phyloP scores from a whole-genome alignment of 2,113 vertebrate species.

The Rhineura floridana region DNA sequence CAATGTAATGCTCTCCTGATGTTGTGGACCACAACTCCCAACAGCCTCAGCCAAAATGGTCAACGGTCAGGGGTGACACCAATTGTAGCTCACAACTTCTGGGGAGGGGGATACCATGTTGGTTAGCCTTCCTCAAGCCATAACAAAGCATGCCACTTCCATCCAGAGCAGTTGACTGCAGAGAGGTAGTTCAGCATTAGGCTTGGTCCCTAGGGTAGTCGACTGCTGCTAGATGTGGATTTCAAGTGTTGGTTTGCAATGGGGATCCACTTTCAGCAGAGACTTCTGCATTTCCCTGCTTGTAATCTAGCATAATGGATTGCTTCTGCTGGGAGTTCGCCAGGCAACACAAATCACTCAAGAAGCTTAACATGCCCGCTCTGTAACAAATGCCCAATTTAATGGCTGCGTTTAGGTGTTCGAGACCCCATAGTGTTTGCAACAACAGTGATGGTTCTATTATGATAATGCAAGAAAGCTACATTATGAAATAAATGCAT shows the following conservation, averaged over 20 bases:
- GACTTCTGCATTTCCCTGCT: neutral
- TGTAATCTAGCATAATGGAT: conserved; percentile 30
- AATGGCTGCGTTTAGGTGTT: conserved; percentile 66
- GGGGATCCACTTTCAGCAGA: neutral
- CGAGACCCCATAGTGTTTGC: conserved; percentile 62
- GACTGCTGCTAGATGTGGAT: neutral
- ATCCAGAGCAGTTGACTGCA: neutral
- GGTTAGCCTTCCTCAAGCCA: no score
- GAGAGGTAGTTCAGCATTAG: neutral
- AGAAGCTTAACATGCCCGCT: conserved; percentile 55
- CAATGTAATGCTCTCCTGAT: no score
- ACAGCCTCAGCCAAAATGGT: no score
- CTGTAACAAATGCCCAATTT: conserved; percentile 62
- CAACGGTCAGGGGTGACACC: no score
- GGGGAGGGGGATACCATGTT: no score
- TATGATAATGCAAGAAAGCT: conserved; percentile 75
- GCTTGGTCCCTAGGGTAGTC: neutral
- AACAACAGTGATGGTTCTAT: conserved; percentile 70
- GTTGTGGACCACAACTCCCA: no score
- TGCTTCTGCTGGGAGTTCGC: conserved; percentile 26
- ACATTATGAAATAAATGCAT: conserved; percentile 72
- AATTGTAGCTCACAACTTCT: no score
- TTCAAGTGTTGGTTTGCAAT: neutral
- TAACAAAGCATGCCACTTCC: no score
- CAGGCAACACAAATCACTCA: conserved; percentile 43